Base-by-base conservation (phyloP, 2,888 invertebrate species). In the Cryptophagus acutangulus region DNA sequence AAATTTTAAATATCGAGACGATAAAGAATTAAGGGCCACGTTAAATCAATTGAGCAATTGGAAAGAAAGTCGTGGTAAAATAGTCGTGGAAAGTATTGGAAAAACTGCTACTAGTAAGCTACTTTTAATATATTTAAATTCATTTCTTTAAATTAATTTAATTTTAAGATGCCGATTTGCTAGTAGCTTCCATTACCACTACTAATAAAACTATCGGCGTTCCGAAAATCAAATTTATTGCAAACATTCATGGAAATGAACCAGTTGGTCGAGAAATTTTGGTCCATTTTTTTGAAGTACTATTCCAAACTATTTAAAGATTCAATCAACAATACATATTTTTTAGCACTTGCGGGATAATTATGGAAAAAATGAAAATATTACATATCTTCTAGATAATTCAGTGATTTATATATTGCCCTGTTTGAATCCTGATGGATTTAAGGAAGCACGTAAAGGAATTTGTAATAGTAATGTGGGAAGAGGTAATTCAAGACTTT, bases 341-440 rank as follows among this genome's bases (percentile, higher is more conserved):
- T 54, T 56, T 46, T 64, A 75, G 72, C 68, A 71, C 58, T 57
- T 78, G 43, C 66, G 72, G 34, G 65, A 64, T 16, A 67, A 67
- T 45, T 77, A 74, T 52, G 51, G 63, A 5, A 59, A 47, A 5
- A 68, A 80, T 55, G 54, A 65, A 2, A 72, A 70, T 41, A 72
- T 81, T 3, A 62, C 59, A 28, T 76, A 76, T 70, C 69, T 85
- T 17, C 58, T 87, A 54, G 74, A 81, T 55, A 77, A 77, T 55
- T 84, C 84, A 2, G 70, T 77, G 33, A 78, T 87, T 48, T 84
- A 87, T 64, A 73, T 87, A 46, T 69, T 87, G 68, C 84, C 85
- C 1, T 76, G 78, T 6, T 78, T 87, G 79, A 87, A 87, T 62
- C 85, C 86, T 0, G 86, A 87, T 61, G 85, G 85, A 17, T 84